A percentile compares a stretch with the other conserved stretches of the same genome.
phyloP scores from a whole-genome alignment of 2,888 invertebrate species.

The Seira ritae region DNA sequence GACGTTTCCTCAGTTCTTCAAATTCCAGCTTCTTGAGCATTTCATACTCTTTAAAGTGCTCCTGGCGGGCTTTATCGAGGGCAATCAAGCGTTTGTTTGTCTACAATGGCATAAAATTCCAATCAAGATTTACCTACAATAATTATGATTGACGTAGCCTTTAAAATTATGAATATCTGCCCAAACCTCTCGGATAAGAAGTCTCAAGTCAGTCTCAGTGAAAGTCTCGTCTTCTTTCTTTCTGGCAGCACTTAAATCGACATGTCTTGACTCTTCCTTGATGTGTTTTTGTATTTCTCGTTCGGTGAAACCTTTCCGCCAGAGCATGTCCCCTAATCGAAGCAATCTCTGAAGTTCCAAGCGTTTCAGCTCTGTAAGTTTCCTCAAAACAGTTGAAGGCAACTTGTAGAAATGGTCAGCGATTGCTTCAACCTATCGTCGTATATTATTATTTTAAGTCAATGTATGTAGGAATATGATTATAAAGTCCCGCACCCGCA shows the following conservation, averaged over 20 bases:
- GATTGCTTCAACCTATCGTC: no score
- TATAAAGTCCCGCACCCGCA: no score
- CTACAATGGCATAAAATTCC: background rate
- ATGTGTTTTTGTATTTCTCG: background rate
- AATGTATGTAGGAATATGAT: no score
- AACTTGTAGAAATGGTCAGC: background rate
- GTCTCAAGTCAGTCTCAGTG: conserved; percentile 24
- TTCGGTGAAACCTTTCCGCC: conserved; percentile 1
- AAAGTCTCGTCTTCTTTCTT: conserved; percentile 2
- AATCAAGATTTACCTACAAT: no score
- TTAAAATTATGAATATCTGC: background rate
- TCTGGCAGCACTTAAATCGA: background rate
- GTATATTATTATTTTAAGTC: no score
- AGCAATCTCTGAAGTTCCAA: conserved; percentile 22
- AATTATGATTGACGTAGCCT: no score
- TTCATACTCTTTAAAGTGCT: conserved; percentile 44
- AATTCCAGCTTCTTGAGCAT: conserved; percentile 49
- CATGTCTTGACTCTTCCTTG: background rate
- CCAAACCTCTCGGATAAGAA: background rate
- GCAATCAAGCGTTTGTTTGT: background rate
- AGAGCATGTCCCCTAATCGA: conserved; percentile 5
- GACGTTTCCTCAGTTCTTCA: conserved; percentile 35
- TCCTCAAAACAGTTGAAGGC: background rate
- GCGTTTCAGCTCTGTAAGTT: conserved; percentile 13
- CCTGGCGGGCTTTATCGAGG: background rate